phyloP scores from a whole-genome alignment of 2,888 invertebrate genomes.

The Meteorus colon region DNA sequence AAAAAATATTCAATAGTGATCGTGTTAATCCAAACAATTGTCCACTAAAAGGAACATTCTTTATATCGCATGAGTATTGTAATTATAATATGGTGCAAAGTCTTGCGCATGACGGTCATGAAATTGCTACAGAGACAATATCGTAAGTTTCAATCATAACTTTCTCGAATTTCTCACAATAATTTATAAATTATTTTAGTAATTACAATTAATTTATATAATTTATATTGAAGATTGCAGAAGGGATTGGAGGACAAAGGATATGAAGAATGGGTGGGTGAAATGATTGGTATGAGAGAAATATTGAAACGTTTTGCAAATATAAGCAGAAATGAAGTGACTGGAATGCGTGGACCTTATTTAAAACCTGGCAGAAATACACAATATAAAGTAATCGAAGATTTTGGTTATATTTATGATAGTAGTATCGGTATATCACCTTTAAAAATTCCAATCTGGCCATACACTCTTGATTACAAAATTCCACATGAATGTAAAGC shows the following conservation, averaged over 20 bases:
- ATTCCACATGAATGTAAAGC: slow-evolving; percentile 95
- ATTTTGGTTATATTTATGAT: slow-evolving; percentile 94
- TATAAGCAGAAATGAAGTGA: slow-evolving; percentile 86
- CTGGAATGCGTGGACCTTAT: slow-evolving; percentile 92
- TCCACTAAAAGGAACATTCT: slow-evolving; percentile 92
- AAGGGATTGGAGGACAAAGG: slow-evolving; percentile 91
- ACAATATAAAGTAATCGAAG: slow-evolving; percentile 93
- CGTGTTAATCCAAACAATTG: slow-evolving; percentile 93
- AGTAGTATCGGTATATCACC: slow-evolving; percentile 93
- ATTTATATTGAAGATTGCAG: slow-evolving; percentile 76
- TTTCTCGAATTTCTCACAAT: slow-evolving; percentile 17
- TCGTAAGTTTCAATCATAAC: slow-evolving; percentile 77
- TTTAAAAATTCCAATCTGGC: slow-evolving; percentile 88
- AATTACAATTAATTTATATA: not conserved
- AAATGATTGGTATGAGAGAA: slow-evolving; percentile 95
- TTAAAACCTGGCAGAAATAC: slow-evolving; percentile 94
- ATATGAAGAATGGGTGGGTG: slow-evolving; percentile 94
- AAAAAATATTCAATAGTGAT: slow-evolving; percentile 86
- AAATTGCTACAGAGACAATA: slow-evolving; percentile 83
- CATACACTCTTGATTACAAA: slow-evolving; percentile 94
- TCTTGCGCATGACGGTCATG: slow-evolving; percentile 91
- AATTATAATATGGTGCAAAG: slow-evolving; percentile 95
- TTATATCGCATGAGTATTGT: slow-evolving; percentile 90
- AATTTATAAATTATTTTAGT: slow-evolving; percentile 19
- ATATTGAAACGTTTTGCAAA: slow-evolving; percentile 88